These are phyloP conservation scores for Aphelinus atriplicis DNA, from an alignment of 1,140 invertebrate genomes.

Conservation along the genomic window DNA sequence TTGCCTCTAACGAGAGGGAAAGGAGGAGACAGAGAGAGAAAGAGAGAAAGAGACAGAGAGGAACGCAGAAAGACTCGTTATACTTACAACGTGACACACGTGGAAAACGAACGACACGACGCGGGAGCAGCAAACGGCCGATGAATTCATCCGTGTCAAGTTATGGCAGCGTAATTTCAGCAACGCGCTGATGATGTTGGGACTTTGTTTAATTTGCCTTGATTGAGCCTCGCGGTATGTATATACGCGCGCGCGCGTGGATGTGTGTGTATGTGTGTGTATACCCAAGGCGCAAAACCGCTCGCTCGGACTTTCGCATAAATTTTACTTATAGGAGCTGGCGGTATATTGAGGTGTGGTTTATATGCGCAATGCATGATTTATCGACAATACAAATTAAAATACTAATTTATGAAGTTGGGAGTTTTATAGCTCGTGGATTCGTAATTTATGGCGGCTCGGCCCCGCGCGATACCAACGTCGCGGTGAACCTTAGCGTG, in stretches of 20 bases:
- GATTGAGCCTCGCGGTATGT: slow-evolving; percentile 9
- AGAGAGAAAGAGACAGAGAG: neutral
- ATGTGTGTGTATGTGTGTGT: too few relatives aligned
- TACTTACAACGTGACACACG: slow-evolving; percentile 29
- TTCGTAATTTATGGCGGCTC: slow-evolving; percentile 28
- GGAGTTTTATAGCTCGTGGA: slow-evolving; percentile 22
- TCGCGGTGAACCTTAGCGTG: slow-evolving; percentile 16
- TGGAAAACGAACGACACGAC: slow-evolving; percentile 13
- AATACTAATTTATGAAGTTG: slow-evolving; percentile 42
- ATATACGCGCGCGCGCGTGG: too few relatives aligned
- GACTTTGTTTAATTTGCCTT: slow-evolving; percentile 35
- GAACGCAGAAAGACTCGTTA: slow-evolving; percentile 23
- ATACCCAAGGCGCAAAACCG: neutral
- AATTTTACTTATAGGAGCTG: slow-evolving; percentile 31
- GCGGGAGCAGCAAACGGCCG: neutral
- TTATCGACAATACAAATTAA: slow-evolving; percentile 39
- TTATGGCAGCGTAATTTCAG: slow-evolving; percentile 14
- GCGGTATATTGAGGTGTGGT: slow-evolving; percentile 29
- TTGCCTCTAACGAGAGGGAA: neutral
- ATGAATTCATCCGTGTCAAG: slow-evolving; percentile 30
- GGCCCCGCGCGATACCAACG: neutral
- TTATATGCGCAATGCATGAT: slow-evolving; percentile 36
- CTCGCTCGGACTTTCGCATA: slow-evolving; percentile 24
- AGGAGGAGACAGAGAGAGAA: neutral
- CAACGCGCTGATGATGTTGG: slow-evolving; percentile 20